Base-by-base conservation (phyloP, 2,888 invertebrate genomes). In the Agrilus biguttatus region DNA sequence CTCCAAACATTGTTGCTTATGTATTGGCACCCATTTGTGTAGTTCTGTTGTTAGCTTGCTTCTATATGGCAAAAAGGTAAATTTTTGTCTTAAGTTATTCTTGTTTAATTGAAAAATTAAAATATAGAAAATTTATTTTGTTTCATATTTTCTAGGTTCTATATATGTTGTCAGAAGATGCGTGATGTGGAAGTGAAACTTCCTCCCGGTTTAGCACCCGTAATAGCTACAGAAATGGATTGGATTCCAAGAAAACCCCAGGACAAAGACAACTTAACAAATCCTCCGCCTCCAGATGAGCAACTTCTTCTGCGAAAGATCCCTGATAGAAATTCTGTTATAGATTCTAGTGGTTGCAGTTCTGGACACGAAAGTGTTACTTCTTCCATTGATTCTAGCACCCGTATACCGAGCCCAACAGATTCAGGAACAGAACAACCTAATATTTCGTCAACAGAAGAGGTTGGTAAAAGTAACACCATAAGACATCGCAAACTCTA, bases 141-240 rank as follows among this genome's bases (percentile, higher is more conserved):
- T 23, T 13, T 14, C 39, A n/a, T 35, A 14, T 19, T 12, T 17
- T 43, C 39, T 39, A 43, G 46, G 37, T 43, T 47, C 37, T 45
- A 42, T 39, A 45, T 43, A 28, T 45, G 39, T 39, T 49, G 39
- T 39, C 42, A 42, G 35, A 48, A 48, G 21, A 81, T 81, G 78
- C 72, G 73, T 55, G 75, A 80, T 51, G 77, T 83, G 19, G 75
- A 77, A 55, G 75, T 79, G 12, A 77, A 77, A 51, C 61, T 83
- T 47, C 83, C 83, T 17, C 75, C 74, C 39, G 81, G 81, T 4
- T 61, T 83, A 45, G 73, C 65, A 14, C 53, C 55, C 6, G 51
- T 50, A n/a, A 48, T 53, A 21, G 48, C 49, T 19, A 49, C 49
- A 32, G 53, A 56, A 23, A 49, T 51, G 17, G 50, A 50, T 14